These are phyloP conservation scores for Rhaphigaster nebulosa DNA, from an alignment of 2,888 invertebrate species.

Conservation along the genomic window DNA sequence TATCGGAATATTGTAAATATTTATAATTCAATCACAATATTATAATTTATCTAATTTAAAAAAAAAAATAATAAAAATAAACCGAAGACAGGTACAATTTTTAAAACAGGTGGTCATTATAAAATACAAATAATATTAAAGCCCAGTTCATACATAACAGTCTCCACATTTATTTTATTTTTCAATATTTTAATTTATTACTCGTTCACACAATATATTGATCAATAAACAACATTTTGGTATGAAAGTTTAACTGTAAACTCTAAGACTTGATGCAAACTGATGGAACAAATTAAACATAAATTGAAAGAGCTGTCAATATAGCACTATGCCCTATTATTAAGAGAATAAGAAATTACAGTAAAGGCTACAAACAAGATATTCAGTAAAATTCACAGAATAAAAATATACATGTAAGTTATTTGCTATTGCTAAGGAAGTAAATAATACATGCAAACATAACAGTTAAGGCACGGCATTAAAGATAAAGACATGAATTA, in stretches of 20 bases:
- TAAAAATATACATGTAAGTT: constrained; percentile 8
- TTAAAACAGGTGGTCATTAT: constrained; percentile 31
- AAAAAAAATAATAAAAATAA: neutral
- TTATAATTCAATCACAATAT: constrained; percentile 1
- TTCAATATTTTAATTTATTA: constrained; percentile 40
- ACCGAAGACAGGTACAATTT: constrained; percentile 35
- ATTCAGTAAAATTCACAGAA: neutral
- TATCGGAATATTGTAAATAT: constrained; percentile 13
- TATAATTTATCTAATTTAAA: constrained; percentile 7
- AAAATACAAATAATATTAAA: constrained; percentile 29
- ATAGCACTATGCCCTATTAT: neutral
- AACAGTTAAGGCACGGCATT: constrained; percentile 36
- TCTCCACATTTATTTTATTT: constrained; percentile 32
- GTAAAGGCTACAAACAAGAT: neutral
- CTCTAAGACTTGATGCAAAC: neutral
- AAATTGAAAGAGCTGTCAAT: neutral
- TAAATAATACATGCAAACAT: constrained; percentile 36
- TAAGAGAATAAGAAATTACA: neutral
- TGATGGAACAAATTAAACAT: neutral
- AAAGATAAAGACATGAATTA: constrained; percentile 31
- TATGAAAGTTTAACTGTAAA: neutral
- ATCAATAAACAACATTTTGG: neutral
- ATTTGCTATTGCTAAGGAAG: neutral
- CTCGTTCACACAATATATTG: neutral
- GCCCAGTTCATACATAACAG: constrained; percentile 24